Evolutionary conservation across 1,140 invertebrate species (phyloP).

Genomic region (Rhyacophila brunnea): DNA sequence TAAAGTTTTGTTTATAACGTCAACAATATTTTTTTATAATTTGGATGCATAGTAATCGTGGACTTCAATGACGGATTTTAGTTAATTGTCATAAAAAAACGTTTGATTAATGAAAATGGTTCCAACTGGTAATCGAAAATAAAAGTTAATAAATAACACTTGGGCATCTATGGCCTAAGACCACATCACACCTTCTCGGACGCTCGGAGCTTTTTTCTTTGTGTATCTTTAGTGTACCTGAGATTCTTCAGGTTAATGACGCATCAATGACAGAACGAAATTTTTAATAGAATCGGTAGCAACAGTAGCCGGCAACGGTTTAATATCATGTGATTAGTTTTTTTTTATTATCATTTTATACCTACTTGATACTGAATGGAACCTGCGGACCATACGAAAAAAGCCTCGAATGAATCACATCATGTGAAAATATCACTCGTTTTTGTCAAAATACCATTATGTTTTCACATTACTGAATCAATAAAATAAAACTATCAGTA

Average conservation of each 20-base stretch:
- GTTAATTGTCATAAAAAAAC: no score
- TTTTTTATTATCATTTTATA: slow-evolving; percentile 31
- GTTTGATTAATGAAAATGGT: no score
- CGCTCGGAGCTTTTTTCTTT: slow-evolving; percentile 1
- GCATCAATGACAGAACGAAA: slow-evolving; percentile 36
- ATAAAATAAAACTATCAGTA: no score
- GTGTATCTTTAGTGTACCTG: slow-evolving; percentile 7
- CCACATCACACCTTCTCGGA: slow-evolving; percentile 6
- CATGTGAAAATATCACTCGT: no score
- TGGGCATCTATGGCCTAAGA: slow-evolving; percentile 3
- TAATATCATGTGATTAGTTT: slow-evolving; percentile 33
- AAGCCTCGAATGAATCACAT: slow-evolving; percentile 11
- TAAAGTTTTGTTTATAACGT: no score
- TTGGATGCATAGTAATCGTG: no score
- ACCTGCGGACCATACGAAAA: slow-evolving; percentile 17
- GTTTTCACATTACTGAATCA: no score
- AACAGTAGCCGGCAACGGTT: slow-evolving; percentile 33
- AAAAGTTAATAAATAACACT: no score
- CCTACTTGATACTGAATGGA: slow-evolving; percentile 28
- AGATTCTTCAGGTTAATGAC: slow-evolving; percentile 34
- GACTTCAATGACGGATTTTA: no score
- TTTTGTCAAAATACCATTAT: no score
- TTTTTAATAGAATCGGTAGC: slow-evolving; percentile 37
- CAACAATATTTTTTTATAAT: no score
- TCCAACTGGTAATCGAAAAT: no score